Evolutionary conservation across 2,113 vertebrate genomes (phyloP).

Genomic region (Labrus mixtus): DNA sequence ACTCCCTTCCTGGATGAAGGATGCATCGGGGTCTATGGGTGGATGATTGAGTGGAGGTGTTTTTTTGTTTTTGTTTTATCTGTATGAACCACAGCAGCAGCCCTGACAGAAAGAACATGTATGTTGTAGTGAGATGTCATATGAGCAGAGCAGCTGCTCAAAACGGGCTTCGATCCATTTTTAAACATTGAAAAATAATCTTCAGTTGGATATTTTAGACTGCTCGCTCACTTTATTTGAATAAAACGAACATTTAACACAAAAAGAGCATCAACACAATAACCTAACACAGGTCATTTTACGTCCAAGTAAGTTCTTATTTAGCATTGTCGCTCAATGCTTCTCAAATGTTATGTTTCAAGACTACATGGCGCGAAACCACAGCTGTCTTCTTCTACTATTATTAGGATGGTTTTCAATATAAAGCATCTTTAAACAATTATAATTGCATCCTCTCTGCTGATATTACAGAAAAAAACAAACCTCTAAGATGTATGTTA

Average conservation of each 20-base stretch:
- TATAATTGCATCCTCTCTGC: constrained; percentile 5
- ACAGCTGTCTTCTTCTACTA: constrained; percentile 12
- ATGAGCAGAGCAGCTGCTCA: not conserved
- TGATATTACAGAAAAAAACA: not conserved
- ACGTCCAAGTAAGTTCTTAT: not conserved
- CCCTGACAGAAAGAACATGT: no score
- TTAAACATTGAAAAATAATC: constrained; percentile 29
- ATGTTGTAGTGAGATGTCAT: not conserved
- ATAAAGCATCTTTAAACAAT: constrained; percentile 12
- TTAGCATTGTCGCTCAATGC: not conserved
- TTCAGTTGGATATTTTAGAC: constrained; percentile 5
- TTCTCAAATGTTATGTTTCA: constrained; percentile 22
- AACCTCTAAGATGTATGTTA: no score
- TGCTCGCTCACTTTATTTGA: constrained; percentile 54
- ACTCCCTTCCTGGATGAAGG: no score
- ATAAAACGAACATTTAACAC: constrained; percentile 49
- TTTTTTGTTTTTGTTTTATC: no score
- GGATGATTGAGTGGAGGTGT: no score
- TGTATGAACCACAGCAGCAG: no score
- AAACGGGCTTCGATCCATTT: not conserved
- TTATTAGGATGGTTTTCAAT: constrained; percentile 21
- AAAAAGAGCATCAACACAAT: constrained; percentile 9
- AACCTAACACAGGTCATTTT: no score
- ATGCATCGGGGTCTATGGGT: no score
- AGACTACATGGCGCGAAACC: constrained; percentile 11